Base-by-base conservation (phyloP, 2,797 vertebrate genomes). In the Enteromius mattozi region DNA sequence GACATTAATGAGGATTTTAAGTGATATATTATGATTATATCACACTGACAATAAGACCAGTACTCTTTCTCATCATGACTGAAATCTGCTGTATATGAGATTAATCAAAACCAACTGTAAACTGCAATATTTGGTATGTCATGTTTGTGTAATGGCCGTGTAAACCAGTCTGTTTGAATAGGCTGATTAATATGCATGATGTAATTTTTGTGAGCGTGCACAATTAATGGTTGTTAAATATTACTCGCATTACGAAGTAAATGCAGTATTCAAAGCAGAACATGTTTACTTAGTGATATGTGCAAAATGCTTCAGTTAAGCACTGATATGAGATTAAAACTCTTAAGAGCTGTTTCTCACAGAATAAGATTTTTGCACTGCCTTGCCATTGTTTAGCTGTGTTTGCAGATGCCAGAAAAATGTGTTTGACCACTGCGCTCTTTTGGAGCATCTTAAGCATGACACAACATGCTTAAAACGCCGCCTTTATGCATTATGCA, bases 1-100 rank as follows among this genome's bases (percentile, higher is more conserved):
- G 12, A n/a, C 80, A 45, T 71, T 63, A 81, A 45, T 47, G 24
- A 63, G 69, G 37, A 30, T 6, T 45, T 56, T 56, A 40, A 80
- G 8, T 12, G 35, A 40, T 42, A 42, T 6, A 19, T 24, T 54
- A 56, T 27, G n/a, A 69, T 69, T 16, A 40, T 70, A 16, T 21
- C n/a, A 37, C 14, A 40, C 10, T 27, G 21, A 24, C 21, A 17
- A 80, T 80, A 5, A 14, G 9, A 21, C 14, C 47, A n/a, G 21
- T 16, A 14, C 56, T 78, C 56, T 35, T 69, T 68, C 63, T 51
- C 30, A 30, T 40, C 72, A 74, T 5, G 33, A 16, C 51, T 77
- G 6, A 37, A 77, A 37, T 24, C 74, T 59, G 21, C 33, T 59
- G 17, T 21, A 30, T 21, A 21, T 68, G 65, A 70, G 10, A 70